phyloP scores from a whole-genome alignment of 2,888 invertebrate genomes.

The Argyra leucocephala region DNA sequence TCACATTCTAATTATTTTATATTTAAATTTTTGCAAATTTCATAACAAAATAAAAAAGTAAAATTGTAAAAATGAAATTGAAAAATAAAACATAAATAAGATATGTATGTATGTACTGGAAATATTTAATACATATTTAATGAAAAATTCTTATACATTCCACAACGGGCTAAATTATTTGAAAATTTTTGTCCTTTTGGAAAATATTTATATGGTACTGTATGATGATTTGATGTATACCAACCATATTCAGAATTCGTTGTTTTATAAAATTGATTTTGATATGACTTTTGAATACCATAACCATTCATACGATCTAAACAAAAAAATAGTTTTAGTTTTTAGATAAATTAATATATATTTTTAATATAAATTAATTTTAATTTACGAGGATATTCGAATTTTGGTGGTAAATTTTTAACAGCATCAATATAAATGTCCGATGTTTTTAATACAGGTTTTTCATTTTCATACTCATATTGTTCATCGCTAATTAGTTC shows the following conservation, averaged over 20 bases:
- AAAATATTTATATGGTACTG: slow-evolving; percentile 44
- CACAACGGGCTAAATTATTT: slow-evolving; percentile 53
- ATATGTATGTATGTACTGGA: no score
- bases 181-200: slow-evolving; percentile 71
- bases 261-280: slow-evolving; percentile 62
- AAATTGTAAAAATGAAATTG: no score
- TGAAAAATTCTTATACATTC: slow-evolving; percentile 77
- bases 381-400: background rate
- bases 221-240: slow-evolving; percentile 49
- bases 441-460: background rate
- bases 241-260: slow-evolving; percentile 75
- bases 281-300: background rate
- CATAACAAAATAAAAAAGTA: no score
- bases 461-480: background rate
- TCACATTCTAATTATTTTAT: no score
- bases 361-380: background rate
- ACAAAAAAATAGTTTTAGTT: background rate
- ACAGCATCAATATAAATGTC: background rate
- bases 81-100: no score
- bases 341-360: background rate
- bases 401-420: background rate
- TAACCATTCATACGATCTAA: background rate
- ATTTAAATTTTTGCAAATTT: no score
- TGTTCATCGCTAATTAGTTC: background rate
- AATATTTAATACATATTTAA: slow-evolving; percentile 49